Conservation (phyloP, 2,888 invertebrate genomes). For the Euzophera pinguis region DNA sequence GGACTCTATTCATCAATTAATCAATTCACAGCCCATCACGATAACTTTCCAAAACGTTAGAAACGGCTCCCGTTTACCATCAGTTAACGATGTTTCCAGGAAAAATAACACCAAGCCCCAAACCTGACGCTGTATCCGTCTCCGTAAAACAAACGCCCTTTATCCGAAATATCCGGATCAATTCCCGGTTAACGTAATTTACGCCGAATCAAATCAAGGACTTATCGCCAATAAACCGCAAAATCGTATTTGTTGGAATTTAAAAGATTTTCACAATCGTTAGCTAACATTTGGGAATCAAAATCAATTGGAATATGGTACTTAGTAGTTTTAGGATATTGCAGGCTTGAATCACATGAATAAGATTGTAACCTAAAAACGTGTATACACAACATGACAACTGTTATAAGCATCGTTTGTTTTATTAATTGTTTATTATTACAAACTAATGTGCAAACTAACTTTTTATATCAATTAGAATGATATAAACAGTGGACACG, state of each 20-base stretch:
- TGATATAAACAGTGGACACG: too few relatives aligned
- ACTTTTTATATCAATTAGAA: too few relatives aligned
- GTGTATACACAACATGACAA: too few relatives aligned
- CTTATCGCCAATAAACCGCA: slow-evolving; percentile 5
- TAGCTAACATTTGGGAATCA: not conserved
- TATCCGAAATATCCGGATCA: not conserved
- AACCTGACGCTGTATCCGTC: not conserved
- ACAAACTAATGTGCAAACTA: too few relatives aligned
- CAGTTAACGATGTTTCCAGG: not conserved
- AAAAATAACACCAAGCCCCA: not conserved
- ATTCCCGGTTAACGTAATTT: not conserved
- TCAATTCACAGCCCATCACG: too few relatives aligned
- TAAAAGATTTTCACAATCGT: not conserved
- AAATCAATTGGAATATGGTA: too few relatives aligned
- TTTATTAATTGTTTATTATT: too few relatives aligned
- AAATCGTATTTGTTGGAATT: not conserved
- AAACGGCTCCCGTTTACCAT: not conserved
- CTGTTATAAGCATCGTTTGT: too few relatives aligned
- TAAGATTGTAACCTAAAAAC: too few relatives aligned
- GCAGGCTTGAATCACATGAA: too few relatives aligned
- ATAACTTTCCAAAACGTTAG: not conserved
- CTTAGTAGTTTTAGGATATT: too few relatives aligned
- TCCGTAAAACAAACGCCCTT: not conserved
- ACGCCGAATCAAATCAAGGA: not conserved
- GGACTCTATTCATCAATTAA: too few relatives aligned